Conservation (phyloP, 2,113 vertebrate species). For the Carettochelys insculpta region DNA sequence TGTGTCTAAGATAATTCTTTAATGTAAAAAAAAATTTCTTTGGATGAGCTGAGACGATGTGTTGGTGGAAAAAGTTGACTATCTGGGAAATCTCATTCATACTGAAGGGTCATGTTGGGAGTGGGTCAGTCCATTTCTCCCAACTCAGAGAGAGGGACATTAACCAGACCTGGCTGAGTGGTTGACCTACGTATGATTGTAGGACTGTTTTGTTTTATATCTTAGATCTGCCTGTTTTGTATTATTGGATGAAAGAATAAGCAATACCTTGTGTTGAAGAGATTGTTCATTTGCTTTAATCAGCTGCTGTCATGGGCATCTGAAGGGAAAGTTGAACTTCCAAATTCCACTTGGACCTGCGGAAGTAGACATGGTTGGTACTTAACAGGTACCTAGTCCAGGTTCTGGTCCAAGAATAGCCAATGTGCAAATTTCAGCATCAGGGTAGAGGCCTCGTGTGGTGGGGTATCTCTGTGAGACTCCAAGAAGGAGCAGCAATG, state of each 20-base stretch:
- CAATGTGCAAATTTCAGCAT: background rate
- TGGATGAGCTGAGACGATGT: background rate
- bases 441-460: background rate
- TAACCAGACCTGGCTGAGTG: too few species aligned
- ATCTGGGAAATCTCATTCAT: background rate
- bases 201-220: background rate
- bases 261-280: background rate
- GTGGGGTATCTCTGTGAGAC: background rate
- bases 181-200: too few species aligned
- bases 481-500: background rate
- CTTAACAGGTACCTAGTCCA: background rate
- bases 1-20: too few species aligned
- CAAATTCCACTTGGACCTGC: background rate
- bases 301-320: background rate
- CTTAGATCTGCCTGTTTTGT: background rate
- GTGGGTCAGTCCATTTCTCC: background rate
- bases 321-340: background rate
- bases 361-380: background rate
- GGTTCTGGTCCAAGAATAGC: background rate
- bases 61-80: background rate
- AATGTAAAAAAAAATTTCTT: too few species aligned
- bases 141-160: background rate
- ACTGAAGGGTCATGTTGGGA: background rate
- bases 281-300: background rate
- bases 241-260: background rate